These are phyloP conservation scores for Coelopa frigida DNA, from an alignment of 1,140 invertebrate genomes.

Conservation along the genomic window DNA sequence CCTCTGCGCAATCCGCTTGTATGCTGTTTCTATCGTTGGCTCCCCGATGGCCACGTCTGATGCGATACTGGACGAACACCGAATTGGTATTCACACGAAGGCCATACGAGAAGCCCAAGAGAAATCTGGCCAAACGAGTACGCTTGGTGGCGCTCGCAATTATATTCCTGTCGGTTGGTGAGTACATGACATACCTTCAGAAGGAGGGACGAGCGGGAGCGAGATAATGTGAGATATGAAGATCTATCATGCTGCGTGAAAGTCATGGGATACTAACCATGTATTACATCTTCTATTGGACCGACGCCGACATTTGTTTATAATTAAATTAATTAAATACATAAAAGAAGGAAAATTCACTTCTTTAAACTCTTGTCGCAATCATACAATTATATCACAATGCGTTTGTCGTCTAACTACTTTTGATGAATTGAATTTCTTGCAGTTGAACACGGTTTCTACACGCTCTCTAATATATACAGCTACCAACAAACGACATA, in stretches of 20 bases:
- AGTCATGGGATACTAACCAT: too few species aligned
- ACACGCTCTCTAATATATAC: conserved; percentile 18
- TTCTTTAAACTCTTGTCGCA: too few species aligned
- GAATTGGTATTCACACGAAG: conserved; percentile 29
- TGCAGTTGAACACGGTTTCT: conserved; percentile 30
- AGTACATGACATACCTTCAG: too few species aligned
- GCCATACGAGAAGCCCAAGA: conserved; percentile 24
- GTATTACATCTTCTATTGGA: too few species aligned
- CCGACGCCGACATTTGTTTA: too few species aligned
- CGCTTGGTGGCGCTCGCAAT: conserved; percentile 26
- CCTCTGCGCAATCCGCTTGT: conserved; percentile 19
- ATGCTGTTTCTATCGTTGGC: conserved; percentile 28
- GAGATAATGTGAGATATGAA: too few species aligned
- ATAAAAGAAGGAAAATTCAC: too few species aligned
- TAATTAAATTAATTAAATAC: too few species aligned
- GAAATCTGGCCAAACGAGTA: conserved; percentile 21
- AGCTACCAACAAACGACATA: conserved; percentile 16
- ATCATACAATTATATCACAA: too few species aligned
- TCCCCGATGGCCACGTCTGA: conserved; percentile 26
- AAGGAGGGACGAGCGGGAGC: too few species aligned
- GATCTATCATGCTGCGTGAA: too few species aligned
- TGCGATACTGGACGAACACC: conserved; percentile 27
- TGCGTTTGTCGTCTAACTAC: neutral
- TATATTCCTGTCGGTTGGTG: conserved; percentile 23
- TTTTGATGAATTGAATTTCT: too few species aligned